These are phyloP conservation scores for Gastrophryne carolinensis DNA, from an alignment of 2,797 vertebrate genomes.

Conservation along the genomic window DNA sequence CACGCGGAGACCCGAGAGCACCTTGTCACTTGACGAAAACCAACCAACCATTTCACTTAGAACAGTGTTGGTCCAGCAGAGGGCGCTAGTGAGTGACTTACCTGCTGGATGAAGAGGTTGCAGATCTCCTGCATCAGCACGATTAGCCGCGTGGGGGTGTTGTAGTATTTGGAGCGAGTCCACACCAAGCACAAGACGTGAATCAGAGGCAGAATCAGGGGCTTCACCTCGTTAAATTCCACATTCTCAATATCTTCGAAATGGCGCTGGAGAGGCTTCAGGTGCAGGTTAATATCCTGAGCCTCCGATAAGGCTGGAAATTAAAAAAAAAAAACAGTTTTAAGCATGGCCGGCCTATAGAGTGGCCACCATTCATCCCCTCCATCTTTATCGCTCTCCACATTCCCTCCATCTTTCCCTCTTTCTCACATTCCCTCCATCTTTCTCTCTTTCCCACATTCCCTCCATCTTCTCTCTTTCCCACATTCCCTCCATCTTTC, in stretches of 20 bases:
- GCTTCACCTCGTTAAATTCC: conserved; percentile 77
- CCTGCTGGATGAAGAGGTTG: conserved; percentile 89
- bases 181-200: conserved; percentile 86
- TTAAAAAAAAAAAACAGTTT: background rate
- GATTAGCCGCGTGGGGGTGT: conserved; percentile 70
- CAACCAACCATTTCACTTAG: too few relatives aligned
- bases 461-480: too few relatives aligned
- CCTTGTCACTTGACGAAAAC: too few relatives aligned
- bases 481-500: too few relatives aligned
- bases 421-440: too few relatives aligned
- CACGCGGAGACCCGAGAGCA: too few relatives aligned
- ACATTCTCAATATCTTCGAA: conserved; percentile 75
- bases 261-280: conserved; percentile 74
- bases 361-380: too few relatives aligned
- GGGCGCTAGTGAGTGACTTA: conserved; percentile 41
- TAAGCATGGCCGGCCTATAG: background rate
- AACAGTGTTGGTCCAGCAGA: background rate
- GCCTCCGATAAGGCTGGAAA: conserved; percentile 81
- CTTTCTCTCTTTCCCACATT: too few relatives aligned
- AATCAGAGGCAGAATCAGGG: conserved; percentile 74
- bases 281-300: conserved; percentile 75
- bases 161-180: conserved; percentile 81
- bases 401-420: too few relatives aligned
- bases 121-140: conserved; percentile 86
- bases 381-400: too few relatives aligned